Evolutionary conservation across 2,797 vertebrate genomes (phyloP).

Genomic region (Petrocephalus schoutedeni): DNA sequence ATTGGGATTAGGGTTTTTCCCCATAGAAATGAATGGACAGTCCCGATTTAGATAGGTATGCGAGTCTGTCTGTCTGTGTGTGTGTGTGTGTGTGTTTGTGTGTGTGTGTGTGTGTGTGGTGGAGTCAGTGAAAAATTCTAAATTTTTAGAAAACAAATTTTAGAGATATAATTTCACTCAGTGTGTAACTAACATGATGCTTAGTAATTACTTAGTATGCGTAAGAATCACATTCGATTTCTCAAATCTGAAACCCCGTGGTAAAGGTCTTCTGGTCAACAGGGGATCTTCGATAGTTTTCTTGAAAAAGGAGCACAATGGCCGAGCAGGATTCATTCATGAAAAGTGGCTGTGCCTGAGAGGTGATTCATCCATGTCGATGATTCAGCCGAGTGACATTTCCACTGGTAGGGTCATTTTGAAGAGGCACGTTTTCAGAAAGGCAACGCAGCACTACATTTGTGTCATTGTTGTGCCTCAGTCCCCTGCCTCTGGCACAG

Average conservation of each 20-base stretch:
- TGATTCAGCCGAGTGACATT: not conserved
- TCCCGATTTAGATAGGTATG: no score
- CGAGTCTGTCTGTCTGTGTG: not conserved
- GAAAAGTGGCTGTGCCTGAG: slow-evolving; percentile 18
- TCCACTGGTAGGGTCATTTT: not conserved
- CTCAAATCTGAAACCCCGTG: not conserved
- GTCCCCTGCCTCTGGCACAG: not conserved
- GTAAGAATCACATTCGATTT: not conserved
- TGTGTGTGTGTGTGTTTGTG: not conserved
- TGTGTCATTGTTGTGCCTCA: not conserved
- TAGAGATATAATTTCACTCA: not conserved
- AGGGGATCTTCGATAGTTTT: slow-evolving; percentile 29
- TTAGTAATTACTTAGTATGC: not conserved
- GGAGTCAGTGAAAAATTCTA: no score
- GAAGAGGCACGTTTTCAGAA: slow-evolving; percentile 12
- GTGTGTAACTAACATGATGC: not conserved
- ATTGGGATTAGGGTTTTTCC: no score
- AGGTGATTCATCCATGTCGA: slow-evolving; percentile 43
- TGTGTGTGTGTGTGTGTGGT: not conserved
- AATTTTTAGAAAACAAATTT: no score
- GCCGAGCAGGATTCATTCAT: slow-evolving; percentile 18
- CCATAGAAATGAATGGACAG: no score
- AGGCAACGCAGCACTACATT: not conserved
- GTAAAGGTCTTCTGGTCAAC: slow-evolving; percentile 24
- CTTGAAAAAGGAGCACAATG: slow-evolving; percentile 33